Evolutionary conservation across 1,140 invertebrate genomes (phyloP), one percentile per base, ranked within the genome.

Genomic region (Nylanderia fulva): DNA sequence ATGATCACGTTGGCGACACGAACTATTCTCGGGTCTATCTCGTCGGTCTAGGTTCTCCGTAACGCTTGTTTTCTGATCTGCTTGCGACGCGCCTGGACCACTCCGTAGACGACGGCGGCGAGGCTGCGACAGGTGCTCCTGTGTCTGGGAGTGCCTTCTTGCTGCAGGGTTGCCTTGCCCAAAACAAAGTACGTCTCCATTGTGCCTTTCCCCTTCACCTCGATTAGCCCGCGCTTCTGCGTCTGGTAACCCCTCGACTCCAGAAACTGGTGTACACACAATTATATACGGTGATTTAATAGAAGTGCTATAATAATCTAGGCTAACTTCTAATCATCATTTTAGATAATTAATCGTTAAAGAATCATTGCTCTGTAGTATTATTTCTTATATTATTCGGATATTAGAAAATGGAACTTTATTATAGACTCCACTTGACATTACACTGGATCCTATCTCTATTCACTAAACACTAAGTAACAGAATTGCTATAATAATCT

Each of bases 101-200:
- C 97, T 52, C 97, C 97, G 92, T 98, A 98, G 3, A 99, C 98
- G 36, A 98, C 97, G 15, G 98, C 97, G 21, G 98, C 97, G 66
- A 98, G 96, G 87, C 96, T 97, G 87, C 97, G 97, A 89, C 97
- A 97, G 87, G 96, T 96, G 86, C 96, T 97, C 0, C 96, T 96
- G 87, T 97, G 96, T 1, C 97, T 95, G 24, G 86, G 94, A 9
- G 88, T 95, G 88, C 92, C 95, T 92, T 94, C 95, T 85, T 87
- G 93, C 86, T 86, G 94, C 85, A 93, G 87, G 3, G 91, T 91
- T 39, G 96, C 95, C 84, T 96, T 96, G 36, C 96, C 97, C 24
- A 96, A 92, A 36, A 99, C 97, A 93, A 98, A 99, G 94, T 97
- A 99, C 0, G 98, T 99, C 92, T 98, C 97, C 98, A 99, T 99